These are phyloP conservation scores for Steinernema hermaphroditum DNA, from an alignment of 2,888 invertebrate genomes.

Conservation along the genomic window DNA sequence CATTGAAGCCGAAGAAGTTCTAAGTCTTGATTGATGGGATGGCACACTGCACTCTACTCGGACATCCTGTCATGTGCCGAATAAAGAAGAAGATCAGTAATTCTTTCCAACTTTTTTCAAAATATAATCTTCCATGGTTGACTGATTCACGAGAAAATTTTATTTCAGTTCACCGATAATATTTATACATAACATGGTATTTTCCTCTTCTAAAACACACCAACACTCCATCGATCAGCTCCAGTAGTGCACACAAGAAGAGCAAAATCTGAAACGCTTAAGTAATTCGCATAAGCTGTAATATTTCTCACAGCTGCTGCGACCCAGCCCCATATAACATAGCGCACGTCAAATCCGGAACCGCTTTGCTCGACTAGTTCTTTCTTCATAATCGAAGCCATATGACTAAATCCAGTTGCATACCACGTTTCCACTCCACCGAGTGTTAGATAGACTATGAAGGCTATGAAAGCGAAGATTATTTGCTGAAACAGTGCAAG, in stretches of 20 bases:
- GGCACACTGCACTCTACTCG: too few relatives aligned
- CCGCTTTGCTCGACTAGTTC: conserved; percentile 56
- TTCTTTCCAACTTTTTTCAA: too few relatives aligned
- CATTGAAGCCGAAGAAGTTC: too few relatives aligned
- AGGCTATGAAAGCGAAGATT: conserved; percentile 49
- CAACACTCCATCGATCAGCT: conserved; percentile 56
- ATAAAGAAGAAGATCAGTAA: too few relatives aligned
- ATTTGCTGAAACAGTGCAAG: conserved; percentile 65
- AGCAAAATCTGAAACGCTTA: conserved; percentile 56
- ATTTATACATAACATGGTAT: conserved; percentile 38
- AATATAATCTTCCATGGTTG: too few relatives aligned
- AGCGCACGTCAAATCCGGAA: conserved; percentile 65
- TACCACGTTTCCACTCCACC: conserved; percentile 65
- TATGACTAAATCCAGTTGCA: conserved; percentile 63
- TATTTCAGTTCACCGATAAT: neutral
- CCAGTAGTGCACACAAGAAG: conserved; percentile 62
- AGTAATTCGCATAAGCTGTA: neutral
- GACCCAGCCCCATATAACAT: conserved; percentile 65
- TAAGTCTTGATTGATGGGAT: too few relatives aligned
- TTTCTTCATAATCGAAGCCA: conserved; percentile 62
- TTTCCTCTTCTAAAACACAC: conserved; percentile 56
- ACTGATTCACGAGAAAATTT: too few relatives aligned
- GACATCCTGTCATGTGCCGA: too few relatives aligned
- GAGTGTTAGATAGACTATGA: conserved; percentile 59
- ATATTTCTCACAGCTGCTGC: conserved; percentile 49